Percentiles rank a stretch among this genome's conserved stretches.
Evolutionary conservation across 2,797 vertebrate genomes (phyloP).

Genomic region (Phrynocephalus forsythii): DNA sequence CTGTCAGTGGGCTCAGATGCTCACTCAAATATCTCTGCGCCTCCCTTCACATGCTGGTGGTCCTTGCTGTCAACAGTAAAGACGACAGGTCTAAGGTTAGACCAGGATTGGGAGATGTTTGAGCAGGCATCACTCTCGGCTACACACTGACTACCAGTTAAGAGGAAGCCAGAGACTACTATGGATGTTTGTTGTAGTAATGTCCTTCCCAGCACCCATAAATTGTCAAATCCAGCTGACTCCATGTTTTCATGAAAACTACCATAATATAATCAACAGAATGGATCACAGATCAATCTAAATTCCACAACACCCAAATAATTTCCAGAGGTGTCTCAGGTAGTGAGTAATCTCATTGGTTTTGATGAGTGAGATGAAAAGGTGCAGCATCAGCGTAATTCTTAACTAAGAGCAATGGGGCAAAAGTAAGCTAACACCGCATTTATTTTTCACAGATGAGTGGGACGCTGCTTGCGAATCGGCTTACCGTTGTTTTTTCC

Average conservation of each 20-base stretch:
- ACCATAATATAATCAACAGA: not conserved
- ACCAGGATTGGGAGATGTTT: not conserved
- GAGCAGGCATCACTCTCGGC: not conserved
- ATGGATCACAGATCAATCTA: not conserved
- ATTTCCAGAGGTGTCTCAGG: not conserved
- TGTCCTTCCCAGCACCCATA: not conserved
- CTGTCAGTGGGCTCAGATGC: not conserved
- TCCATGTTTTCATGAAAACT: not conserved
- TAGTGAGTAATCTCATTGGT: not conserved
- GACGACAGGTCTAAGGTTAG: not conserved
- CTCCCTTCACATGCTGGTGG: not conserved
- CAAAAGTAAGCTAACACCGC: constrained; percentile 45
- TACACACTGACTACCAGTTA: not conserved
- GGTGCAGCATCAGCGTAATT: constrained; percentile 30
- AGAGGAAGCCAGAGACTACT: not conserved
- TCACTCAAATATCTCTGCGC: not conserved
- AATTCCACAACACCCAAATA: not conserved
- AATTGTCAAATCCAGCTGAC: not conserved
- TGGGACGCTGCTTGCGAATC: constrained; percentile 25
- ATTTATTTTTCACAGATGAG: constrained; percentile 18
- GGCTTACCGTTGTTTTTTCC: constrained; percentile 96
- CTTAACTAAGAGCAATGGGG: constrained; percentile 40
- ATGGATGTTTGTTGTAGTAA: not conserved
- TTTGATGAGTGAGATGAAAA: constrained; percentile 42
- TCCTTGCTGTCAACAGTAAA: not conserved